Conservation (phyloP, 2,888 invertebrate species). For the Cerceris ruficornis region DNA sequence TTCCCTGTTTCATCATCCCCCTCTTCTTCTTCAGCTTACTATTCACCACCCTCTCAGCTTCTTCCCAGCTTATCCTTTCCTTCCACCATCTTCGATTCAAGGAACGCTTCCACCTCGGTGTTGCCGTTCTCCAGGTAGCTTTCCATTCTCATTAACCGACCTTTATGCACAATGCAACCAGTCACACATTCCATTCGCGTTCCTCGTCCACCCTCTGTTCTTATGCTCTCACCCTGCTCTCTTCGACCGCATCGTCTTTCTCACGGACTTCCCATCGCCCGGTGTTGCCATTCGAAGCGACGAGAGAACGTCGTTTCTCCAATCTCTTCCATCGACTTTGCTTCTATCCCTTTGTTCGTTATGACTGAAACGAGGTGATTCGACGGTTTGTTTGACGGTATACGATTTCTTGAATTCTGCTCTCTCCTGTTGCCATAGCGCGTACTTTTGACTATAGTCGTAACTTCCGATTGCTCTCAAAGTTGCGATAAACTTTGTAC, state of each 20-base stretch:
- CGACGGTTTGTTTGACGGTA: no score
- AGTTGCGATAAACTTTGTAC: no score
- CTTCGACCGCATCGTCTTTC: conserved; percentile 26
- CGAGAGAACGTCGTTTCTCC: no score
- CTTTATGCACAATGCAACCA: conserved; percentile 68
- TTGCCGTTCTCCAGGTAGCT: conserved; percentile 42
- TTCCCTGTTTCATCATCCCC: conserved; percentile 27
- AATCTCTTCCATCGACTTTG: no score
- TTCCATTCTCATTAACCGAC: conserved; percentile 72
- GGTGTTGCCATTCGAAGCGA: background rate
- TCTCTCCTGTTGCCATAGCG: no score
- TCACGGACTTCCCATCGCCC: conserved; percentile 18
- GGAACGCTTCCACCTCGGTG: conserved; percentile 21
- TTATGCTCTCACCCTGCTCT: conserved; percentile 5
- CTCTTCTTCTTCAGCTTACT: conserved; percentile 11
- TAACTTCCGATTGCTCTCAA: no score
- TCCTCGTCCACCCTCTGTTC: conserved; percentile 18
- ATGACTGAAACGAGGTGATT: no score
- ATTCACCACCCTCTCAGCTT: conserved; percentile 5
- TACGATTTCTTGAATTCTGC: no score
- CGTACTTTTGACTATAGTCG: no score
- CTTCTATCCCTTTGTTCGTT: no score
- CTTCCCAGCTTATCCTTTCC: conserved; percentile 32
- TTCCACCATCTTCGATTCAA: conserved; percentile 15
- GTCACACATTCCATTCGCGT: conserved; percentile 46